A percentile compares a stretch with the other conserved stretches of the same genome.
These are phyloP conservation scores for Platynereis dumerilii DNA, from an alignment of 2,888 invertebrate genomes.

Conservation along the genomic window DNA sequence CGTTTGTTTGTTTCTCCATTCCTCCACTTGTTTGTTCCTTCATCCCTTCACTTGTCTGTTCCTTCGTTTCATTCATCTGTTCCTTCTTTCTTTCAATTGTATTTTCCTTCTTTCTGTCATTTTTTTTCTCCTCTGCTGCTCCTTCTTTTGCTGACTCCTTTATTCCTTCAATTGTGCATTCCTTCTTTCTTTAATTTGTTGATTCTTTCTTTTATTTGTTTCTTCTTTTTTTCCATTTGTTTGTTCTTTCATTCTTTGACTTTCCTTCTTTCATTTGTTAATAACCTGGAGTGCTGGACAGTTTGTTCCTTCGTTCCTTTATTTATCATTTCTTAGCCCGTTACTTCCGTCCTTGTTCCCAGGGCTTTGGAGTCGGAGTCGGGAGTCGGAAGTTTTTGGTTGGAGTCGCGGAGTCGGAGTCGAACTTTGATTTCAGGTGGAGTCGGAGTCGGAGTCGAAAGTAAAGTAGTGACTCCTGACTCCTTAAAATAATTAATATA, in stretches of 20 bases:
- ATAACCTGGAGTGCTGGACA: not conserved
- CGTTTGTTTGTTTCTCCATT: not conserved
- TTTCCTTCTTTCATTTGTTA: not conserved
- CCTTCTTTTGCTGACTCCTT: not conserved
- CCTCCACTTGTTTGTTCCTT: not conserved
- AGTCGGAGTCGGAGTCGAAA: too few relatives aligned
- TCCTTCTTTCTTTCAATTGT: not conserved
- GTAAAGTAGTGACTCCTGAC: too few relatives aligned
- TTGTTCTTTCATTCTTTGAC: not conserved
- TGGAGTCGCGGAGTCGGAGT: too few relatives aligned
- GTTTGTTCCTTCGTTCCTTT: not conserved
- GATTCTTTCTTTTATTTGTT: not conserved
- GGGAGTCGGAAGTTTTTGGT: too few relatives aligned
- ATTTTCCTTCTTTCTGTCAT: not conserved
- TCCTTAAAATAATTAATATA: too few relatives aligned
- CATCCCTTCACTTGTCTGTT: not conserved
- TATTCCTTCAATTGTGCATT: not conserved
- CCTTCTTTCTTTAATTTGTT: not conserved
- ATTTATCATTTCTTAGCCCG: not conserved
- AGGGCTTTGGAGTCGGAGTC: too few relatives aligned
- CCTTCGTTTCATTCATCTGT: not conserved
- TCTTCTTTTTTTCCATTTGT: not conserved
- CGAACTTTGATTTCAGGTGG: too few relatives aligned
- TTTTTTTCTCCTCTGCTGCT: not conserved
- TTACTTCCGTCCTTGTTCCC: too few relatives aligned